Evolutionary conservation across 1,140 invertebrate species (phyloP), one percentile per base, ranked within the genome.

Genomic region (Magallana angulata): DNA sequence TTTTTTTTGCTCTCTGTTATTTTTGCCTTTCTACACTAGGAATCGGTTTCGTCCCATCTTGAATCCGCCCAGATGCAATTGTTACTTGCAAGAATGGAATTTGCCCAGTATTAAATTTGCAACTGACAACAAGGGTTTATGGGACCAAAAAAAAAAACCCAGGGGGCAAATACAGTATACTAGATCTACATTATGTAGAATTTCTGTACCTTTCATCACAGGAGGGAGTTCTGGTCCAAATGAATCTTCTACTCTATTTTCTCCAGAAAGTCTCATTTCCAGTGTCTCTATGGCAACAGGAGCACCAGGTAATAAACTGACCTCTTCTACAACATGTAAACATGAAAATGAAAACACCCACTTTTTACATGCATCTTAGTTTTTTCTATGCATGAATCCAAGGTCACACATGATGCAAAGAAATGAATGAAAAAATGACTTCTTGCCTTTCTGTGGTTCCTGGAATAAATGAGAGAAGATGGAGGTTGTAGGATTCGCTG

Each of bases 261-360:
- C 12, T 60, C 56, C 62, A 9, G 80, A 71, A 0, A 80, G 36
- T 48, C 88, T 58, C 57, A 87, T 57, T 62, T 71, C 62, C 57
- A 86, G 6, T 59, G 81, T 84, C 30, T 83, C 86, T 24, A 84
- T 84, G 60, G 58, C 89, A 83, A 87, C 71, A 48, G 89, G 81
- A 18, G 68, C 82, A 60, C 68, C 80, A 60, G 86, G 83, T 48
- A 85, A 60, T 48, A 48, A 81, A 18, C 56, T 12, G 36, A 30
- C 48, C 7, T 18, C 62, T 24, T 85, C 56, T 86, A 58, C 36
- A 57, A 58, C 14, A 57, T 64, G 8, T n/a, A 8, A 57, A 56
- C 14, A 16, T 30, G 7, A 36, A 24, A 16, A 18, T 60, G 2
- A 48, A 48, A 48, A 48, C 36, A 48, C 3, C 36, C 36, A 2